Evolutionary conservation across 1,140 invertebrate species (phyloP), one percentile per base, ranked within the genome.

Genomic region (Diabrotica undecimpunctata): DNA sequence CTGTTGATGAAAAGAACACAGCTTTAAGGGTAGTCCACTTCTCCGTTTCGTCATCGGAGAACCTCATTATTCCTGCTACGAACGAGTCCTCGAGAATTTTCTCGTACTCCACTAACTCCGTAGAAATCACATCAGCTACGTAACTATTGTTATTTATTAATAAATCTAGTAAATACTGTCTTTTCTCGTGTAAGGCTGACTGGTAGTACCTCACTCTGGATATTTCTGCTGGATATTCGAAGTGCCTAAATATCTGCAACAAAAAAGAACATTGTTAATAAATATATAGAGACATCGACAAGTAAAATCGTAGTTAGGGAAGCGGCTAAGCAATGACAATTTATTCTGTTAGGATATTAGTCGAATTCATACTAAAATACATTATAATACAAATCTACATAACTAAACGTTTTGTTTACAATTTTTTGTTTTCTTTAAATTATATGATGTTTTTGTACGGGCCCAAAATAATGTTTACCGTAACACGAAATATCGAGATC

Each of bases 1-100:
- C 90, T 57, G 91, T 93, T 12, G 90, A 91, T 52, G 90, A 90
- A 75, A 93, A 93, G 77, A 93, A 93, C 38, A 92, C 88, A 3
- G 90, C 88, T 78, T 92, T 90, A 14, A 91, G 78, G 65, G 88
- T 85, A 71, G 86, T 90, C 90, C 90, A 93, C 74, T 87, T 85
- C 69, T 89, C 87, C 60, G 71, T 63, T 59, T 74, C 72, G 39
- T 70, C 64, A 14, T 67, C 82, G 69, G 70, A 81, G 53, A 72
- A 65, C 10, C 55, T 62, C 5, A 66, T 68, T 65, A 67, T 86
- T 55, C 88, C 88, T 60, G 81, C 84, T 39, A 85, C 81, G 51
- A 85, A 85, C 3, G 88, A 87, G 70, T 84, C 82, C 76, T 89
- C 84, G 57, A 80, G 67, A 35, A 75, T 65, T 8, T 69, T 55